A percentile compares a stretch with the other conserved stretches of the same genome.
Evolutionary conservation across 2,888 invertebrate species (phyloP).

Genomic region (Cephus pulcher): DNA sequence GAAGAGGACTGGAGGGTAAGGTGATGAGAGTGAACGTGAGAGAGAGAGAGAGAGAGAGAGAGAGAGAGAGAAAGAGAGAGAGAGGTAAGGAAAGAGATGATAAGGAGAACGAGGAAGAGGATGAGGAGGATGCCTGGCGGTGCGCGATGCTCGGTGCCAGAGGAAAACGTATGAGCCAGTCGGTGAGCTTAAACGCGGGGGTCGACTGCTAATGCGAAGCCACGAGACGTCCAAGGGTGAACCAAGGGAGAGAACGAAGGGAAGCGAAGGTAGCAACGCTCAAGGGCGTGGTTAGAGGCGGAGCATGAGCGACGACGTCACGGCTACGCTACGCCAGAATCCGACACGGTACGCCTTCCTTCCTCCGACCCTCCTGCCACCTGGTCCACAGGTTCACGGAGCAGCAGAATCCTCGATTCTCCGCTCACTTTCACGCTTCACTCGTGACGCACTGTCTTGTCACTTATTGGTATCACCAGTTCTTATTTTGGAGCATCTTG

Average conservation of each 20-base stretch:
- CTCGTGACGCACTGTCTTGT: not conserved
- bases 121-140: not conserved
- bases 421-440: not conserved
- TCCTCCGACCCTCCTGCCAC: not conserved
- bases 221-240: not conserved
- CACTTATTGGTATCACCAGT: not conserved
- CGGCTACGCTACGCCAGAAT: not conserved
- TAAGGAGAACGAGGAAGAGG: not conserved
- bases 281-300: constrained; percentile 46
- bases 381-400: not conserved
- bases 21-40: not conserved
- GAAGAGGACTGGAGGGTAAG: not conserved
- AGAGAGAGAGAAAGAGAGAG: not conserved
- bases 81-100: not conserved
- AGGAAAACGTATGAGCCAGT: not conserved
- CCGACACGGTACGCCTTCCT: not conserved
- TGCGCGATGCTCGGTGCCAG: not conserved
- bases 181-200: not conserved
- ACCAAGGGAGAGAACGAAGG: constrained; percentile 23
- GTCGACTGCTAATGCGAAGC: not conserved
- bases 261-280: constrained; percentile 33
- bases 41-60: not conserved
- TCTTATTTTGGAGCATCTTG: not conserved
- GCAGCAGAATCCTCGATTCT: not conserved
- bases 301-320: constrained; percentile 21